phyloP scores from a whole-genome alignment of 2,113 vertebrate genomes.

The Calidris pygmaea region DNA sequence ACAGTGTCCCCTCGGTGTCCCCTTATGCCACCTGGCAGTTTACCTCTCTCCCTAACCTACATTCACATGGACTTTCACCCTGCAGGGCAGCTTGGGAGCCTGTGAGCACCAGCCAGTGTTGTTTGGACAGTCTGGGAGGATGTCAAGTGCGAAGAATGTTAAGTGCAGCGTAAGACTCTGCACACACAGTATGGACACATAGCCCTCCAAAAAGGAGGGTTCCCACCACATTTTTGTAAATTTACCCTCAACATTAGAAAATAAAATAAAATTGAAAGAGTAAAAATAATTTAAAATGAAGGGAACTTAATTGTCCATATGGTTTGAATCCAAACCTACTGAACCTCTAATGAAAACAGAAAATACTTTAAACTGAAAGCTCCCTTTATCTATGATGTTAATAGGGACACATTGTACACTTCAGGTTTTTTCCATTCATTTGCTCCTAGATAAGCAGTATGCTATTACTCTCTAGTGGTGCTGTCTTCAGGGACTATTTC shows the following conservation, averaged over 20 bases:
- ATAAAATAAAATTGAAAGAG: neutral
- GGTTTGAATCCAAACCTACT: neutral
- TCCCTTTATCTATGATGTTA: constrained; percentile 59
- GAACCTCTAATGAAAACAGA: neutral
- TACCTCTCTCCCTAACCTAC: neutral
- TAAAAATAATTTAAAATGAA: neutral
- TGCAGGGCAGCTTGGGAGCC: neutral
- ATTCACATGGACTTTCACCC: neutral
- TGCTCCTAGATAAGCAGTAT: constrained; percentile 78
- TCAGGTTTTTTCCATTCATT: constrained; percentile 75
- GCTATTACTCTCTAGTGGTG: constrained; percentile 74
- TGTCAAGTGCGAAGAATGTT: constrained; percentile 15
- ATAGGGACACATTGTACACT: constrained; percentile 63
- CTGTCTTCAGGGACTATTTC: constrained; percentile 80
- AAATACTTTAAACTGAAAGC: constrained; percentile 43
- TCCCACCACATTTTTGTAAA: neutral
- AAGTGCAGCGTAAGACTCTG: neutral
- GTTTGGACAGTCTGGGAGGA: neutral
- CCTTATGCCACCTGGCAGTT: neutral
- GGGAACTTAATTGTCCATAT: neutral
- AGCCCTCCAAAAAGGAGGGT: neutral
- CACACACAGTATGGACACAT: neutral
- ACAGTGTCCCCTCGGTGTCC: neutral
- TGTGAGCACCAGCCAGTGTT: neutral
- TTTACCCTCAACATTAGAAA: neutral